Evolutionary conservation across 2,797 vertebrate species (phyloP).

Genomic region (Eulemur albifrons): DNA sequence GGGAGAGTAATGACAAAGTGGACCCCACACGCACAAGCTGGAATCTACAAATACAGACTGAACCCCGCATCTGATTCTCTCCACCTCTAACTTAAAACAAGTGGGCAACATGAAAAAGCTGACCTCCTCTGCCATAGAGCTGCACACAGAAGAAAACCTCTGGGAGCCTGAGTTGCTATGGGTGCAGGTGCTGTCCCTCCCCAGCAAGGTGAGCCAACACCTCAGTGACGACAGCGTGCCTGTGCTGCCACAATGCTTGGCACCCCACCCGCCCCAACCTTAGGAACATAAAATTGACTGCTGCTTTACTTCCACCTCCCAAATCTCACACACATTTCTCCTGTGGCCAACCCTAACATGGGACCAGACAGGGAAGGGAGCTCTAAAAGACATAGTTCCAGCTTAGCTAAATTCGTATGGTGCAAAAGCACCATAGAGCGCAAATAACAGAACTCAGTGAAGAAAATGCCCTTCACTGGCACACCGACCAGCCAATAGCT

Average conservation of each 20-base stretch:
- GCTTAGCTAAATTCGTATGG: background rate
- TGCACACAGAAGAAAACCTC: background rate
- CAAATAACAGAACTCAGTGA: background rate
- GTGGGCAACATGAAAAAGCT: background rate
- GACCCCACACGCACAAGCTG: background rate
- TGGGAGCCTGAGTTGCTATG: background rate
- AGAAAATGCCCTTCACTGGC: background rate
- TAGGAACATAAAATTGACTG: background rate
- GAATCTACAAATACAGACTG: background rate
- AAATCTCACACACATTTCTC: background rate
- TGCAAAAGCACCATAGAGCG: background rate
- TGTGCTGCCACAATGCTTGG: background rate
- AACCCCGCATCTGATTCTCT: background rate
- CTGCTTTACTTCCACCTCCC: background rate
- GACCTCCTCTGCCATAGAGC: background rate
- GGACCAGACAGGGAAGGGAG: background rate
- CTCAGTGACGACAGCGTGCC: background rate
- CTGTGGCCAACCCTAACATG: background rate
- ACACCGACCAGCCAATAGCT: background rate
- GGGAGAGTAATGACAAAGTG: background rate
- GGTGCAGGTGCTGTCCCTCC: no score
- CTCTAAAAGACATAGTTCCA: background rate
- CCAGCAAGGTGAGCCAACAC: background rate
- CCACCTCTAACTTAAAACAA: background rate
- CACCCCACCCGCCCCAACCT: background rate